phyloP scores from a whole-genome alignment of 2,888 invertebrate species.

The Drosophila kanekoi region DNA sequence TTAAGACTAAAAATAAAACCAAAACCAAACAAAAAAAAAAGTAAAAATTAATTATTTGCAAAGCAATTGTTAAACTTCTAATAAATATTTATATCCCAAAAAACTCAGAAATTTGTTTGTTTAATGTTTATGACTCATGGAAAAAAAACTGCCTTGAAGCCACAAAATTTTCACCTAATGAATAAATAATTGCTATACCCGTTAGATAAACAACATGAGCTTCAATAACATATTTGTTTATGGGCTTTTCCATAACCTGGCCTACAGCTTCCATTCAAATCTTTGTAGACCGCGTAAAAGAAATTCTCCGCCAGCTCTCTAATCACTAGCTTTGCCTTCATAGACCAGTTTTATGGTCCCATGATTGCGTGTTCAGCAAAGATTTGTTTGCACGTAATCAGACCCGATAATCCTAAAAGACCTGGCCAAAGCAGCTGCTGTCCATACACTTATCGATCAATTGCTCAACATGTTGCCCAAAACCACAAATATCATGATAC shows the following conservation, averaged over 20 bases:
- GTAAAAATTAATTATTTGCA: no score
- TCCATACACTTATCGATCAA: slow-evolving; percentile 57
- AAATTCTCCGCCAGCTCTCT: background rate
- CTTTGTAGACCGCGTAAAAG: slow-evolving; percentile 7
- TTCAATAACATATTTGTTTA: no score
- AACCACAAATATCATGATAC: slow-evolving; percentile 45
- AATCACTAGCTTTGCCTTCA: slow-evolving; percentile 28
- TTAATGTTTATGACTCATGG: no score
- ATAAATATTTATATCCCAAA: no score
- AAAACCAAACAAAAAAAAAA: no score
- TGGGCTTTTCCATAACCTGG: no score
- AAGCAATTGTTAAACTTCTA: no score
- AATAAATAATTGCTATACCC: no score
- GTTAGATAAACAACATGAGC: slow-evolving; percentile 64
- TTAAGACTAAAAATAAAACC: no score
- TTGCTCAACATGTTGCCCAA: slow-evolving; percentile 48
- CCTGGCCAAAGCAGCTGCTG: slow-evolving; percentile 10
- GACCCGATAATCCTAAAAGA: slow-evolving; percentile 1
- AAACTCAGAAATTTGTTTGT: no score
- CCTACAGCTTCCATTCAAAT: slow-evolving; percentile 54
- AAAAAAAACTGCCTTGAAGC: no score
- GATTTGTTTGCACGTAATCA: slow-evolving; percentile 58
- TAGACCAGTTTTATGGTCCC: slow-evolving; percentile 8
- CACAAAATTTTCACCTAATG: no score
- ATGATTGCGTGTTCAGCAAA: slow-evolving; percentile 11